Percentiles rank a stretch among this genome's conserved stretches.
Conservation (phyloP, 2,113 vertebrate species). For the Proterorhinus semilunaris region DNA sequence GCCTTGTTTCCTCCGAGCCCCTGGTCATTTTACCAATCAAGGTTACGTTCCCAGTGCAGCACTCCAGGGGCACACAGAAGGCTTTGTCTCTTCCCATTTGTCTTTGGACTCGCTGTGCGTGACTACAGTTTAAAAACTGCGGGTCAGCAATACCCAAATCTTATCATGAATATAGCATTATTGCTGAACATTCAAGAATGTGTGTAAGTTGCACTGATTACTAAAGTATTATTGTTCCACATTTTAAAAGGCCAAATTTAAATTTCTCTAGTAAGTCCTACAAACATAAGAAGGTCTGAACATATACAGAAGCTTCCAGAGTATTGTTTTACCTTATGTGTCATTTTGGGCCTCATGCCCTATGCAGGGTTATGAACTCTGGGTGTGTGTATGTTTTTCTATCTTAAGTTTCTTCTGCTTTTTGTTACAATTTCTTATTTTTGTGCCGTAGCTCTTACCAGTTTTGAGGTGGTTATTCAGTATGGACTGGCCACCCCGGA, state of each 20-base stretch:
- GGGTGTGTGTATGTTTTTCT: no score
- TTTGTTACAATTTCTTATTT: neutral
- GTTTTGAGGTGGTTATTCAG: slow-evolving; percentile 97
- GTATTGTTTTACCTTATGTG: no score
- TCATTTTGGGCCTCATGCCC: no score
- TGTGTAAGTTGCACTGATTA: slow-evolving; percentile 3
- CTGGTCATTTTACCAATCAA: slow-evolving; percentile 63
- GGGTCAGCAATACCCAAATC: slow-evolving; percentile 42
- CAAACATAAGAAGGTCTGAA: neutral
- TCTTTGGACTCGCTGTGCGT: slow-evolving; percentile 60
- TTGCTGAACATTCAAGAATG: slow-evolving; percentile 13
- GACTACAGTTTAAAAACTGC: slow-evolving; percentile 60
- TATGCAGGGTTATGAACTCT: no score
- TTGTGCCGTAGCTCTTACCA: slow-evolving; percentile 83
- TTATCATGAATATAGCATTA: slow-evolving; percentile 7
- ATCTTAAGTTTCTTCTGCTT: neutral
- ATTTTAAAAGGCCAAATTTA: neutral
- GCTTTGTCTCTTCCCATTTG: slow-evolving; percentile 75
- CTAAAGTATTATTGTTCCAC: neutral
- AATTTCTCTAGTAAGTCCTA: neutral
- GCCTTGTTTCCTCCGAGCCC: slow-evolving; percentile 50
- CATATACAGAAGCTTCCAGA: no score
- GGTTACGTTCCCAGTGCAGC: slow-evolving; percentile 59
- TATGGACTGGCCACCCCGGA: slow-evolving; percentile 93
- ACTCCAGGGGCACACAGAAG: slow-evolving; percentile 63